A percentile compares a stretch with the other conserved stretches of the same genome.
These are phyloP conservation scores for Hyla sarda DNA, from an alignment of 2,113 vertebrate species.

Conservation along the genomic window DNA sequence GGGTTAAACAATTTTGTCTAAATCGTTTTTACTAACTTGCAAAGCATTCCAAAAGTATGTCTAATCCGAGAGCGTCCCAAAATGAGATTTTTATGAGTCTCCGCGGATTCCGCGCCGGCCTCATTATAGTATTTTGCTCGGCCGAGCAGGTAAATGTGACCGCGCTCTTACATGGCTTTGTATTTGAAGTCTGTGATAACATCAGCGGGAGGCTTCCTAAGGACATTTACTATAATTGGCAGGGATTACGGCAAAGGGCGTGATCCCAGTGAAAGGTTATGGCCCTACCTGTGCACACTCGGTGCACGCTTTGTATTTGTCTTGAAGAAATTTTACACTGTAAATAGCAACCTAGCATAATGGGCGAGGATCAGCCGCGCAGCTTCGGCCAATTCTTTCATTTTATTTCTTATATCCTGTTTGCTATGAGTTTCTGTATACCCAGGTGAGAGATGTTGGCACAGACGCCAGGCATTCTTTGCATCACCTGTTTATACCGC, in stretches of 20 bases:
- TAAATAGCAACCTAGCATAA: slow-evolving; percentile 12
- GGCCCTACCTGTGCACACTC: slow-evolving; percentile 5
- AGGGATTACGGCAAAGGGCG: slow-evolving; percentile 33
- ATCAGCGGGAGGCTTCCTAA: slow-evolving; percentile 23
- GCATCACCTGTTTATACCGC: slow-evolving; percentile 1
- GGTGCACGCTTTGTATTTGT: neutral
- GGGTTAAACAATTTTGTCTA: too few relatives aligned
- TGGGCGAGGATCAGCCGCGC: neutral
- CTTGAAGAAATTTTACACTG: neutral
- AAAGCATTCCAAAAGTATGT: neutral
- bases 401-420: neutral
- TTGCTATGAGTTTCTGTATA: slow-evolving; percentile 14
- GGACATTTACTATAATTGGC: slow-evolving; percentile 18
- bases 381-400: neutral
- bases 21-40: too few relatives aligned
- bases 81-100: neutral
- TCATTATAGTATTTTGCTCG: slow-evolving; percentile 36
- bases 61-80: neutral
- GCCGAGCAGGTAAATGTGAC: slow-evolving; percentile 30
- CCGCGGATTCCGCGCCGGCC: neutral
- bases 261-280: slow-evolving; percentile 25
- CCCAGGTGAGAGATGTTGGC: slow-evolving; percentile 14
- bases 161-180: too few relatives aligned
- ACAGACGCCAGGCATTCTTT: neutral
- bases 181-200: neutral